Percentiles rank a stretch among this genome's conserved stretches.
phyloP scores from a whole-genome alignment of 1,140 invertebrate species.

The Platyscapa corneri region DNA sequence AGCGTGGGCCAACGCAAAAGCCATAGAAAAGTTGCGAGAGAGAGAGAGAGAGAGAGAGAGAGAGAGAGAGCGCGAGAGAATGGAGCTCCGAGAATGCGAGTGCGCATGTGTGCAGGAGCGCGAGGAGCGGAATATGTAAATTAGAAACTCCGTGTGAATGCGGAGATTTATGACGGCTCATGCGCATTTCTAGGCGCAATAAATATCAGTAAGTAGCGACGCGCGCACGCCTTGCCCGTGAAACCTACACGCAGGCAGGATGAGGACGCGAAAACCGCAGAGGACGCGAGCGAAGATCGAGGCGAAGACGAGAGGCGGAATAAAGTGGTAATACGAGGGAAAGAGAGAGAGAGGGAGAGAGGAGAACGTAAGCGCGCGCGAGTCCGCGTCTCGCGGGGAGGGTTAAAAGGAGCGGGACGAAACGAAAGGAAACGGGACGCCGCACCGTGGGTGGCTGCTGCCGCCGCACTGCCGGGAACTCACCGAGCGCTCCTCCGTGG shows the following conservation, averaged over 20 bases:
- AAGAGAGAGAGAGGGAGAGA: background rate
- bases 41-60: background rate
- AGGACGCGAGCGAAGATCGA: conserved; percentile 19
- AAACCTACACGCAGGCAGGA: conserved; percentile 6
- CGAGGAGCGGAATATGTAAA: conserved; percentile 67
- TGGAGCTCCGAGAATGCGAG: background rate
- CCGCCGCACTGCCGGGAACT: too few species aligned
- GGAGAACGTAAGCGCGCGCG: background rate
- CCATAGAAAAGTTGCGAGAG: too few species aligned
- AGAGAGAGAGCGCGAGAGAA: background rate
- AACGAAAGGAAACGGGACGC: conserved; percentile 41
- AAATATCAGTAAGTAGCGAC: conserved; percentile 72
- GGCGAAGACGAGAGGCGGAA: background rate
- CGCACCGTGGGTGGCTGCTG: conserved; percentile 41
- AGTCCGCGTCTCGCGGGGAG: background rate
- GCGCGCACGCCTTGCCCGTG: conserved; percentile 28
- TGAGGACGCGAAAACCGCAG: conserved; percentile 20
- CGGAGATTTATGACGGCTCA: conserved; percentile 69
- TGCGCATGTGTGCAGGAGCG: background rate
- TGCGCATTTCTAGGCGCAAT: conserved; percentile 70
- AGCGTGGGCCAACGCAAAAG: conserved; percentile 42
- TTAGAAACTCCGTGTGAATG: conserved; percentile 71
- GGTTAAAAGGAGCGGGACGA: conserved; percentile 51
- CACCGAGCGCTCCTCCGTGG: too few species aligned
- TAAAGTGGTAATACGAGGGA: conserved; percentile 12